phyloP scores from a whole-genome alignment of 2,888 invertebrate species.

The Agrenia bidenticulata region DNA sequence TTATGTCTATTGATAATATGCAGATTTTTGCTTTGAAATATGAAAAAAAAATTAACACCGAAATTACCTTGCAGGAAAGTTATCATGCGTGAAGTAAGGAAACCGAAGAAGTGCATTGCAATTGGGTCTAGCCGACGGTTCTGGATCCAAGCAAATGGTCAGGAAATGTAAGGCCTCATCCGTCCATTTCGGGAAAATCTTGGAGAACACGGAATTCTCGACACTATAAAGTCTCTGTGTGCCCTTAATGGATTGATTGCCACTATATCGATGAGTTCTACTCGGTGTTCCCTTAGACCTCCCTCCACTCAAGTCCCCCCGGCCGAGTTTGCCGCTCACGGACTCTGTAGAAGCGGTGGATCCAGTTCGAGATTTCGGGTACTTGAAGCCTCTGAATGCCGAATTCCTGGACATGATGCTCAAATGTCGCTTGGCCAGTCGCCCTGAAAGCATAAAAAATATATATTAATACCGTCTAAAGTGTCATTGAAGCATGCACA shows the following conservation, averaged over 20 bases:
- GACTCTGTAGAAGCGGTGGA: constrained; percentile 49
- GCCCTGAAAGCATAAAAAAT: constrained; percentile 45
- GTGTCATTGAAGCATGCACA: too few relatives aligned
- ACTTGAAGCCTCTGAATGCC: constrained; percentile 51
- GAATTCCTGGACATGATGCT: constrained; percentile 52
- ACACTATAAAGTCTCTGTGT: too few relatives aligned
- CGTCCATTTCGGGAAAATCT: constrained; percentile 52
- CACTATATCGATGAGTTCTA: constrained; percentile 19
- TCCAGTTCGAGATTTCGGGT: constrained; percentile 47
- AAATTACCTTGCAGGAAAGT: constrained; percentile 59
- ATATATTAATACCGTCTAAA: too few relatives aligned
- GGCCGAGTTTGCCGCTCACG: too few relatives aligned
- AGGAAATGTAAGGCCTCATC: constrained; percentile 51
- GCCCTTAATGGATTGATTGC: constrained; percentile 29
- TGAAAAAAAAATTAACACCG: background rate
- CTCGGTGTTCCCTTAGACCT: constrained; percentile 24
- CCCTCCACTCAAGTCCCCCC: constrained; percentile 3
- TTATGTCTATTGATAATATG: too few relatives aligned
- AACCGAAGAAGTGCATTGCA: constrained; percentile 68
- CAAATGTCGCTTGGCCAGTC: constrained; percentile 49
- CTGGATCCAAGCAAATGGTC: constrained; percentile 50
- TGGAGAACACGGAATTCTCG: constrained; percentile 47
- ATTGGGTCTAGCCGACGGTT: constrained; percentile 59
- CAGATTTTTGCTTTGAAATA: background rate
- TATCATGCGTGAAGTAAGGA: constrained; percentile 66